These are phyloP conservation scores for Ceramica pisi DNA, from an alignment of 2,888 invertebrate species.

Conservation along the genomic window DNA sequence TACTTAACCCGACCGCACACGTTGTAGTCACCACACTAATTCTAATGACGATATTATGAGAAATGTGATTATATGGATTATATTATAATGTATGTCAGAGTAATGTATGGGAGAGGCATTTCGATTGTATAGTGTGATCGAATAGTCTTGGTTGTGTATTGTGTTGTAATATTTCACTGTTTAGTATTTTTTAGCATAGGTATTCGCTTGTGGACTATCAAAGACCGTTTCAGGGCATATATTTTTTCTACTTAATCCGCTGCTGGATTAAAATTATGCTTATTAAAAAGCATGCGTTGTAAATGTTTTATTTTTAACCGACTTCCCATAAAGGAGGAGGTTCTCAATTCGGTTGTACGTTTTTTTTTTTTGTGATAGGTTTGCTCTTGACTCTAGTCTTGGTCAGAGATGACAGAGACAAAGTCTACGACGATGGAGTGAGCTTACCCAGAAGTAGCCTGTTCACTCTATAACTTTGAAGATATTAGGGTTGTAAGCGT, in stretches of 20 bases:
- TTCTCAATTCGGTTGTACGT: too few species aligned
- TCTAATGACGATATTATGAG: slow-evolving; percentile 90
- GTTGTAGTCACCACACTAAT: slow-evolving; percentile 83
- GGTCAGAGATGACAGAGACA: too few species aligned
- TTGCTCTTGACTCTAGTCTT: too few species aligned
- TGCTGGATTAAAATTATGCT: too few species aligned
- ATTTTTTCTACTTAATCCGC: not conserved
- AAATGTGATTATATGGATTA: slow-evolving; percentile 89
- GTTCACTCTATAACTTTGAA: too few species aligned
- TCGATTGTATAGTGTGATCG: slow-evolving; percentile 66
- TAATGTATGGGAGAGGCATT: slow-evolving; percentile 87
- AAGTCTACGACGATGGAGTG: too few species aligned
- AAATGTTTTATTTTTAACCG: too few species aligned
- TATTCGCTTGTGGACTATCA: not conserved
- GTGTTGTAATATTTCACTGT: slow-evolving; percentile 14
- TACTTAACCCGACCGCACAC: slow-evolving; percentile 85
- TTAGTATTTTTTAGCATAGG: not conserved
- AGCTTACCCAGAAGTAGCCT: too few species aligned
- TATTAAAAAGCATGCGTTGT: too few species aligned
- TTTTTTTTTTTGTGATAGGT: too few species aligned
- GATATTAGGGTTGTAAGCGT: too few species aligned
- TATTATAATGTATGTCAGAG: slow-evolving; percentile 88
- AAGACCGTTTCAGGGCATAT: not conserved
- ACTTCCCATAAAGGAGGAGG: too few species aligned
- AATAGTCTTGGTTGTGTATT: slow-evolving; percentile 74